A percentile compares a stretch with the other conserved stretches of the same genome.
phyloP scores from a whole-genome alignment of 2,797 vertebrate species.

The Heliangelus exortis region DNA sequence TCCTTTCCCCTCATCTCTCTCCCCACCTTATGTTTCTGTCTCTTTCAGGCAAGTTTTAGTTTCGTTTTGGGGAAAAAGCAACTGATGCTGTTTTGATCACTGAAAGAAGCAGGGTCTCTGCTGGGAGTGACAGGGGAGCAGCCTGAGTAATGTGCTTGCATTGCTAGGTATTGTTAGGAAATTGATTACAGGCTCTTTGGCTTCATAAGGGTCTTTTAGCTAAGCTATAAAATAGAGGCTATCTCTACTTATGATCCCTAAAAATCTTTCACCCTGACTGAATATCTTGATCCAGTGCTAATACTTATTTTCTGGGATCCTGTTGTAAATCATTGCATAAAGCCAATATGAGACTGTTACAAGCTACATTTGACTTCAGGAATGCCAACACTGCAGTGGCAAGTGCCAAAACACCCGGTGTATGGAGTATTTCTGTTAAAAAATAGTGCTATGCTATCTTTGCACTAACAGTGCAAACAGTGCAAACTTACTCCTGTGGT shows the following conservation, averaged over 20 bases:
- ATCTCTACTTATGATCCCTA: background rate
- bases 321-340: background rate
- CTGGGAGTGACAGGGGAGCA: background rate
- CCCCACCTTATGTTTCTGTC: background rate
- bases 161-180: background rate
- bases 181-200: background rate
- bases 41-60: constrained; percentile 13
- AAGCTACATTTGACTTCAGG: background rate
- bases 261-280: background rate
- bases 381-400: background rate
- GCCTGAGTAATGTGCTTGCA: background rate
- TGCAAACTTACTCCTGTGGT: background rate
- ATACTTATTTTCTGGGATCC: background rate
- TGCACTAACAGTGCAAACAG: background rate
- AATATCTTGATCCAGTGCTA: background rate
- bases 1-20: background rate
- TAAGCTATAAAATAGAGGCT: background rate
- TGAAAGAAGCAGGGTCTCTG: background rate
- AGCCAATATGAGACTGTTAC: background rate
- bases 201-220: background rate
- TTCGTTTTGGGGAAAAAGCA: background rate
- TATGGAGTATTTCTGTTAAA: background rate
- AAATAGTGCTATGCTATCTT: background rate
- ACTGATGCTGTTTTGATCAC: background rate
- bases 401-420: background rate